A percentile compares a stretch with the other conserved stretches of the same genome.
These are phyloP conservation scores for Osmerus eperlanus DNA, from an alignment of 2,113 vertebrate species.

Conservation along the genomic window DNA sequence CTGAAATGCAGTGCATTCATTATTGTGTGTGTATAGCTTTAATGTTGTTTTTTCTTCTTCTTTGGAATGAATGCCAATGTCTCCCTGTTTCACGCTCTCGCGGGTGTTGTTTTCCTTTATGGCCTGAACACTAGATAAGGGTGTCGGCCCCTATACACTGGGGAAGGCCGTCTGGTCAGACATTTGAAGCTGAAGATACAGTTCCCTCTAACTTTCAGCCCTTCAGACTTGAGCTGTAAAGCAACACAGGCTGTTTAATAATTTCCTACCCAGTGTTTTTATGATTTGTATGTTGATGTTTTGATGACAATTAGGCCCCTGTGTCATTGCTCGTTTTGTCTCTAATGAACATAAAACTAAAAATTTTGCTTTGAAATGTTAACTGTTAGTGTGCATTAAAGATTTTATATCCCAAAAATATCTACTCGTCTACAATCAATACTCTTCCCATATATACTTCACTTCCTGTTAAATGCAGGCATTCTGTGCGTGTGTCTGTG, in stretches of 20 bases:
- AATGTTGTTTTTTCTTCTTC: not conserved
- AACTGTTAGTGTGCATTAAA: conserved; percentile 42
- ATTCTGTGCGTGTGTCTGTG: no score
- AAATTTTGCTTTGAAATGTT: conserved; percentile 37
- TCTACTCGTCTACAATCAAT: not conserved
- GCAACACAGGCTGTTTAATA: conserved; percentile 32
- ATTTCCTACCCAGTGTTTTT: conserved; percentile 39
- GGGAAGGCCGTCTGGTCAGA: not conserved
- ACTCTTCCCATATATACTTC: not conserved
- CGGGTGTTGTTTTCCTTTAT: not conserved
- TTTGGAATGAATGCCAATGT: conserved; percentile 1
- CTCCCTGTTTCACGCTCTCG: not conserved
- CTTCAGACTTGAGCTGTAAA: conserved; percentile 28
- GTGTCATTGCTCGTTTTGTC: conserved; percentile 16
- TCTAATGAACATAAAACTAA: conserved; percentile 30
- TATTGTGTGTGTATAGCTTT: conserved; percentile 1
- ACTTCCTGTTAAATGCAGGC: not conserved
- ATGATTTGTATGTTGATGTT: conserved; percentile 38
- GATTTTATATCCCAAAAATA: conserved; percentile 4
- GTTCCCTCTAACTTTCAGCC: conserved; percentile 33
- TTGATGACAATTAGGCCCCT: conserved; percentile 24
- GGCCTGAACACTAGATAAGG: conserved; percentile 1
- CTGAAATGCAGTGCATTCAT: conserved; percentile 1
- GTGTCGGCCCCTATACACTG: conserved; percentile 3
- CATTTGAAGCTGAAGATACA: conserved; percentile 14